Conservation (phyloP, 2,888 invertebrate species). For the Apoderus coryli region DNA sequence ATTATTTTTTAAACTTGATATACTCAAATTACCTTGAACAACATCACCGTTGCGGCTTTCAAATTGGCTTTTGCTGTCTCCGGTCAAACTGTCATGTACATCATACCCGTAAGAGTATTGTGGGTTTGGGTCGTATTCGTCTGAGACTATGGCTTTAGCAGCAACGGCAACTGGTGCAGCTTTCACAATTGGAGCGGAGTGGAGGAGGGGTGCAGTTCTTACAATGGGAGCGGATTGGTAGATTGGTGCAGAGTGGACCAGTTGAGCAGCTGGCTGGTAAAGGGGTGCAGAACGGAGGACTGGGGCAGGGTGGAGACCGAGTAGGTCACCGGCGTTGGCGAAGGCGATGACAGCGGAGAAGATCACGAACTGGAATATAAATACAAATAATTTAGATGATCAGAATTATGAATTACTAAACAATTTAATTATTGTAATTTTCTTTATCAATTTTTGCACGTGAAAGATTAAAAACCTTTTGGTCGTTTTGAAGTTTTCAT, state of each 20-base stretch:
- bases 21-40: slow-evolving; percentile 38
- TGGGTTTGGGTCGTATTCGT: slow-evolving; percentile 29
- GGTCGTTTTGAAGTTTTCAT: no score
- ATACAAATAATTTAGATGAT: no score
- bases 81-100: slow-evolving; percentile 40
- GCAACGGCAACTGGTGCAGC: slow-evolving; percentile 14
- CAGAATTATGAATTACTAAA: no score
- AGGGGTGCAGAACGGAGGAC: slow-evolving; percentile 13
- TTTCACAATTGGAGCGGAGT: slow-evolving; percentile 15
- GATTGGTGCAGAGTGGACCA: slow-evolving; percentile 8
- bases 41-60: slow-evolving; percentile 48
- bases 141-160: slow-evolving; percentile 20
- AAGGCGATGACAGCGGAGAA: slow-evolving; percentile 22
- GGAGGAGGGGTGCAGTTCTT: slow-evolving; percentile 7
- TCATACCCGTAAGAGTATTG: slow-evolving; percentile 44
- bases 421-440: no score
- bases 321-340: slow-evolving; percentile 19
- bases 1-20: neutral
- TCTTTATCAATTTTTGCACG: no score
- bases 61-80: slow-evolving; percentile 42
- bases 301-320: slow-evolving; percentile 23
- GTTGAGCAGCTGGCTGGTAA: slow-evolving; percentile 10
- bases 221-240: slow-evolving; percentile 16
- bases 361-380: slow-evolving; percentile 19
- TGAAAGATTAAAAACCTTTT: no score